Evolutionary conservation across 2,888 invertebrate species (phyloP), one percentile per base, ranked within the genome.

Genomic region (Mythimna loreyi): DNA sequence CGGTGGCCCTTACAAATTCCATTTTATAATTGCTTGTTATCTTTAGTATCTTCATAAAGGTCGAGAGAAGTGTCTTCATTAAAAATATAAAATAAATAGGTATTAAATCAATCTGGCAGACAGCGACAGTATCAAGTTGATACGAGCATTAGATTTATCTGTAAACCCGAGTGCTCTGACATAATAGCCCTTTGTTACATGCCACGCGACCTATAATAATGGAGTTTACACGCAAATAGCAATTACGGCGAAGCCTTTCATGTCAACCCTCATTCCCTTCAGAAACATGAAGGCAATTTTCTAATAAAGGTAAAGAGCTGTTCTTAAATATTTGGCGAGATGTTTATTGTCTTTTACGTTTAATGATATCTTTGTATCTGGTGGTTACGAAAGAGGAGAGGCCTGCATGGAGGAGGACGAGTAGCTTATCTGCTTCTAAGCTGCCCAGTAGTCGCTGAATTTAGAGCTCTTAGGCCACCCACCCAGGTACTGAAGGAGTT

Each of bases 181-280:
- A 83, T 86, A 89, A 88, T 86, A 80, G 84, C 82, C 85, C 82
- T 88, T 89, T 90, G 87, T 89, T 84, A 86, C 79, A 71, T 70
- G 75, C 76, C 80, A 84, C 75, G 80, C 77, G 81, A 83, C 80
- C 81, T 79, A 85, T 88, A 89, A 87, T 89, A 90, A 90, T 89
- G 85, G 87, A 89, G 86, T 90, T 90, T 89, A 88, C 88, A 89
- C 86, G 86, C 85, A 89, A 90, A 91, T 89, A 89, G 86, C 90
- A 91, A 91, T 91, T 91, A 90, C 86, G 76, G 67, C 65, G 78
- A 85, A 85, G 84, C 89, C 89, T 90, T 91, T 91, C 86, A 91
- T 88, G 91, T 89, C 88, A 88, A 88, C 89, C 88, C 85, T 86
- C 83, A 87, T 88, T 88, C 86, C 85, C 81, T 87, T 86, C 80